phyloP scores from a whole-genome alignment of 2,797 vertebrate genomes.

The Sebastes taczanowskii region DNA sequence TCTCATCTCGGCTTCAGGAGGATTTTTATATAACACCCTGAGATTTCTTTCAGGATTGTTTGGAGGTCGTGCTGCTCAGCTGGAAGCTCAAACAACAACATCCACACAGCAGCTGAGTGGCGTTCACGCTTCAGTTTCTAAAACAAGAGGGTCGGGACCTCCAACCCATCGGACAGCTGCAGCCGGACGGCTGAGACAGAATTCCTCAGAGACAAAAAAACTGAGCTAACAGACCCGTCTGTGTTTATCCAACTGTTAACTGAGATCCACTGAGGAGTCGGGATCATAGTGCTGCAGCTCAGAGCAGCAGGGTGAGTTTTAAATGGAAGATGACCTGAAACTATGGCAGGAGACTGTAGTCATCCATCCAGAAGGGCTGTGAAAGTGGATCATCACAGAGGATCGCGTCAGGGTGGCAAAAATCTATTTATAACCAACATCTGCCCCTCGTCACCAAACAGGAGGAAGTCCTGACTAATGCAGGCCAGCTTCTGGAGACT shows the following conservation, averaged over 20 bases:
- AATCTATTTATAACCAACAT: constrained; percentile 47
- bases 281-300: neutral
- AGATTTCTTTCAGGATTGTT: neutral
- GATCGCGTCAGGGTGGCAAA: constrained; percentile 2
- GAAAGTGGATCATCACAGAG: constrained; percentile 41
- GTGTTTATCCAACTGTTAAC: constrained; percentile 44
- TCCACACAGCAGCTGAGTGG: constrained; percentile 17
- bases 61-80: neutral
- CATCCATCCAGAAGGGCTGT: neutral
- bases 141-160: constrained; percentile 21
- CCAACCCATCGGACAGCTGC: constrained; percentile 43
- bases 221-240: neutral
- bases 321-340: neutral
- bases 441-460: constrained; percentile 22
- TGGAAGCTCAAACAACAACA: neutral
- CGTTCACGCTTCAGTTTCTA: constrained; percentile 6
- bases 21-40: neutral
- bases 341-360: neutral
- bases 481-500: neutral
- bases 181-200: neutral
- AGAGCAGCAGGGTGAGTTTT: neutral
- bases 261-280: neutral
- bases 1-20: neutral
- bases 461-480: constrained; percentile 14
- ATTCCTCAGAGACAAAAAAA: neutral